Evolutionary conservation across 1,140 invertebrate species (phyloP), one percentile per base, ranked within the genome.

Genomic region (Aleiodes sp.): DNA sequence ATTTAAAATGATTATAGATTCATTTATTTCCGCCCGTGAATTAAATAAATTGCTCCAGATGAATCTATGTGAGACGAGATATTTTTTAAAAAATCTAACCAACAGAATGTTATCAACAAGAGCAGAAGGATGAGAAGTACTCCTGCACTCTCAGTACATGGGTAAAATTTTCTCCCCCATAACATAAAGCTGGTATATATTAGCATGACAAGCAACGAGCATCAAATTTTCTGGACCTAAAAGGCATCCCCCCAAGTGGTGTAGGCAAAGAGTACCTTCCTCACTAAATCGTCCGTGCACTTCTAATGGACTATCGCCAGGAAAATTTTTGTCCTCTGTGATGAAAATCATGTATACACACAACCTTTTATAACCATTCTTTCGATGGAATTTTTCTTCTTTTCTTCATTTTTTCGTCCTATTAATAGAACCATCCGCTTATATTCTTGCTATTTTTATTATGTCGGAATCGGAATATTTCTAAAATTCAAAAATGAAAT

Each of bases 141-240:
- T n/a, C n/a, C 2, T 16, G 41, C n/a, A 46, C 41, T 46, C 41
- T 46, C 41, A 46, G 41, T 46, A 16, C n/a, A 46, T n/a, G n/a
- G 41, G 19, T n/a, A 46, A 46, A 46, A 46, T 46, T 46, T 46
- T 46, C 41, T 16, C 31, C 41, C 41, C 19, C 19, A 46, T 46
- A 46, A 8, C 41, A 46, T 46, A 46, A 46, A 46, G 41, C 41
- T 46, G n/a, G 75, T 72, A 75, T 77, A 81, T 83, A 84, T 85
- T 84, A 85, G 78, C 81, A 85, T 84, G 80, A 84, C 81, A 85
- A 84, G 78, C 76, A 75, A 75, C 73, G 71, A 80, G 76, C 80
- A 82, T 82, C 78, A 84, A 84, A 84, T 83, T 82, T 28, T 80
- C 81, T 72, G 77, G 76, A 80, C 76, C 78, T 84, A 82, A 85